A percentile compares a stretch with the other conserved stretches of the same genome.
These are phyloP conservation scores for Aphrocallistes beatrix DNA, from an alignment of 37 sponge, comb jelly and placozoan species.

Conservation along the genomic window DNA sequence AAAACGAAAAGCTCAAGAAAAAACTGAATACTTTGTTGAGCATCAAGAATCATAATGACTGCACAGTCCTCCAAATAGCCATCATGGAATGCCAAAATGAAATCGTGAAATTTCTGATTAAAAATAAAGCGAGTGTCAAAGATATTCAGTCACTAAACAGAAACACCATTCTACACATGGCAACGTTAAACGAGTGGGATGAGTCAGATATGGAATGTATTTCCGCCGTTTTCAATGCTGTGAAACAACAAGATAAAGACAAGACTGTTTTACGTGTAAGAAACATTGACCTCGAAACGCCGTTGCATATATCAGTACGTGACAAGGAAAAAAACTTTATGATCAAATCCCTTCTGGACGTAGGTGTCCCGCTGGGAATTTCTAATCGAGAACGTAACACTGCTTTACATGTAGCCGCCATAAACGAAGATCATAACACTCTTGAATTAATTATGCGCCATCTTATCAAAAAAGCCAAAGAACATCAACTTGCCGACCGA, in stretches of 20 bases:
- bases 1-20: neutral
- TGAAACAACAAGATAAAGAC: neutral
- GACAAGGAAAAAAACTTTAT: neutral
- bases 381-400: neutral
- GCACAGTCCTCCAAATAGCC: neutral
- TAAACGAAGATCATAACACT: neutral
- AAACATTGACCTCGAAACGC: neutral
- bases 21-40: neutral
- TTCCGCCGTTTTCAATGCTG: neutral
- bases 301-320: neutral
- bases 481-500: neutral
- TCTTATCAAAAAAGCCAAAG: neutral
- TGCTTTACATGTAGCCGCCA: neutral
- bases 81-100: neutral
- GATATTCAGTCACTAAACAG: neutral
- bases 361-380: neutral
- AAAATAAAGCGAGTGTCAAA: neutral
- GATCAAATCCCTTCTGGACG: neutral
- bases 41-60: neutral
- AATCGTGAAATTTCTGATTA: neutral
- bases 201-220: neutral
- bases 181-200: neutral
- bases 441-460: neutral
- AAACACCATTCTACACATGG: neutral
- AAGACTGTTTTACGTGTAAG: neutral